phyloP scores from a whole-genome alignment of 2,113 vertebrate genomes.

The Varanus salvator region DNA sequence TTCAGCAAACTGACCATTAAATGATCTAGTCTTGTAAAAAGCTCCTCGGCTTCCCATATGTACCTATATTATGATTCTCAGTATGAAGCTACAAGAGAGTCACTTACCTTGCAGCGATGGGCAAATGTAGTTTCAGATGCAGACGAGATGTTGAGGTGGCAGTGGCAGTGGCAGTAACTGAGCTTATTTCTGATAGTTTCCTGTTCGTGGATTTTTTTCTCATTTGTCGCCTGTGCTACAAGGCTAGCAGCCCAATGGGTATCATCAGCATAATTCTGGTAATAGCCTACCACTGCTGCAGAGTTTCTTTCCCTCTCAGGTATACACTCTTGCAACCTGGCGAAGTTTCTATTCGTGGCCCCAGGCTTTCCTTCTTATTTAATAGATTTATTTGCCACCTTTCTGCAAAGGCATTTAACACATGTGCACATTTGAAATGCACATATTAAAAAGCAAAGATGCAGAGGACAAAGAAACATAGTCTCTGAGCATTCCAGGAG shows the following conservation, averaged over 20 bases:
- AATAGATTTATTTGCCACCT: neutral
- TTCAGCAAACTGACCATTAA: neutral
- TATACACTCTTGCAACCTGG: too few species aligned
- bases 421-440: neutral
- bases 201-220: neutral
- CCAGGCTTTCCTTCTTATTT: too few species aligned
- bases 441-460: neutral
- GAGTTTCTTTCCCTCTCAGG: too few species aligned
- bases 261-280: too few species aligned
- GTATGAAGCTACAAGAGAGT: constrained; percentile 6
- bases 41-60: neutral
- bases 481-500: neutral
- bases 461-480: neutral
- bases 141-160: neutral
- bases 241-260: neutral
- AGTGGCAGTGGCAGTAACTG: neutral
- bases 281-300: too few species aligned
- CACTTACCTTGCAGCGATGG: constrained; percentile 28
- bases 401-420: neutral
- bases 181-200: constrained; percentile 24
- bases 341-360: too few species aligned
- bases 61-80: neutral
- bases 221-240: too few species aligned
- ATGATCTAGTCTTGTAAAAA: neutral
- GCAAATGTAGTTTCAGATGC: neutral